phyloP scores from a whole-genome alignment of 2,888 invertebrate species.

The Lordiphosa fenestrarum region DNA sequence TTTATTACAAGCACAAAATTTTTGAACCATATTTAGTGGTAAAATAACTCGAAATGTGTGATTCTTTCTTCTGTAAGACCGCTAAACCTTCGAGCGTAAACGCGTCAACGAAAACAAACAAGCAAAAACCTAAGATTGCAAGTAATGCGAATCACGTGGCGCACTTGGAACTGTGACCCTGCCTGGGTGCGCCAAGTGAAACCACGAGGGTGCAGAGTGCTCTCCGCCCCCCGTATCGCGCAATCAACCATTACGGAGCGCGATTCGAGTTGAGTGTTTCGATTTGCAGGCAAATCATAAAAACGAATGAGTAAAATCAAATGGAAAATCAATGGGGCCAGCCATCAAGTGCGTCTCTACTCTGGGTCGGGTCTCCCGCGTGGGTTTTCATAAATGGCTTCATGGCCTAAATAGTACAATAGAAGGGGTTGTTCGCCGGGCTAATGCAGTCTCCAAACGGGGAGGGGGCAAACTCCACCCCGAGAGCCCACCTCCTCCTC shows the following conservation, averaged over 20 bases:
- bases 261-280: conserved; percentile 69
- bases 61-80: too few species aligned
- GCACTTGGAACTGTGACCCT: conserved; percentile 39
- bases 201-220: conserved; percentile 5
- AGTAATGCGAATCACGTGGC: conserved; percentile 73
- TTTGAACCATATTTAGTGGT: too few species aligned
- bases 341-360: conserved; percentile 54
- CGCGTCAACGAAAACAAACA: conserved; percentile 25
- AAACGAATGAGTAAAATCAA: conserved; percentile 70
- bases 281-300: conserved; percentile 73
- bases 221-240: conserved; percentile 33
- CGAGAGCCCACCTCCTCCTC: not conserved
- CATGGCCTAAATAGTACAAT: conserved; percentile 50
- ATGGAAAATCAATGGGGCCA: conserved; percentile 69
- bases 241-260: conserved; percentile 67
- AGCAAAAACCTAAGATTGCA: conserved; percentile 61
- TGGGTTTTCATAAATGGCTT: conserved; percentile 67
- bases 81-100: too few species aligned
- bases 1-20: too few species aligned
- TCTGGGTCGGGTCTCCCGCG: conserved; percentile 40
- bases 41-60: too few species aligned
- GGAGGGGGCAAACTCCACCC: too few species aligned
- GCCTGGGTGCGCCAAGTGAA: conserved; percentile 21
- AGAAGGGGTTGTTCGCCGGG: conserved; percentile 32
- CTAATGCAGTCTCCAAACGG: conserved; percentile 23